Evolutionary conservation across 2,888 invertebrate genomes (phyloP).

Genomic region (Archips crataeganus): DNA sequence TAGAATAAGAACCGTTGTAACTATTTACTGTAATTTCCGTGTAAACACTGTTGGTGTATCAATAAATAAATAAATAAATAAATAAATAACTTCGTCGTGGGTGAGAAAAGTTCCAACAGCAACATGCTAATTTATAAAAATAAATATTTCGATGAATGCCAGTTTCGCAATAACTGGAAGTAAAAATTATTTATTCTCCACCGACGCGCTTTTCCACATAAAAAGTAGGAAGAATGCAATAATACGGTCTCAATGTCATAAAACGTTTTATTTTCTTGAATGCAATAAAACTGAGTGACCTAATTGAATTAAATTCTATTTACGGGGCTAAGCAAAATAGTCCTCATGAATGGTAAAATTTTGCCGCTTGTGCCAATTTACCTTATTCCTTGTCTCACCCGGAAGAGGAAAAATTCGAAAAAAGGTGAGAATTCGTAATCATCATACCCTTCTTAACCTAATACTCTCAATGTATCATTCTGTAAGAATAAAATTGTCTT

Average conservation of each 20-base stretch:
- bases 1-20: no score
- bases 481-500: constrained; percentile 6
- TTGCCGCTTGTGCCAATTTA: constrained; percentile 30
- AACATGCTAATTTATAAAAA: background rate
- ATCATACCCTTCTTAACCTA: constrained; percentile 28
- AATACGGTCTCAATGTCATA: constrained; percentile 5
- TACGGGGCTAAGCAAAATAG: constrained; percentile 12
- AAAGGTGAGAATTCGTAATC: constrained; percentile 31
- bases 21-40: no score
- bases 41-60: no score
- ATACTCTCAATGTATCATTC: constrained; percentile 23
- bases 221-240: constrained; percentile 5
- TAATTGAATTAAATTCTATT: constrained; percentile 28
- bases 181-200: background rate
- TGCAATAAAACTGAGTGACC: constrained; percentile 10
- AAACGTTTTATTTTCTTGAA: constrained; percentile 4
- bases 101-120: background rate
- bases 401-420: constrained; percentile 29
- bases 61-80: no score
- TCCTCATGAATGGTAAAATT: constrained; percentile 9
- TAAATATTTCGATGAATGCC: background rate
- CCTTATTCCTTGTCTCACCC: constrained; percentile 28
- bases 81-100: no score
- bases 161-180: background rate
- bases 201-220: background rate